phyloP scores from a whole-genome alignment of 2,797 vertebrate species.

The Cirrhinus molitorella region DNA sequence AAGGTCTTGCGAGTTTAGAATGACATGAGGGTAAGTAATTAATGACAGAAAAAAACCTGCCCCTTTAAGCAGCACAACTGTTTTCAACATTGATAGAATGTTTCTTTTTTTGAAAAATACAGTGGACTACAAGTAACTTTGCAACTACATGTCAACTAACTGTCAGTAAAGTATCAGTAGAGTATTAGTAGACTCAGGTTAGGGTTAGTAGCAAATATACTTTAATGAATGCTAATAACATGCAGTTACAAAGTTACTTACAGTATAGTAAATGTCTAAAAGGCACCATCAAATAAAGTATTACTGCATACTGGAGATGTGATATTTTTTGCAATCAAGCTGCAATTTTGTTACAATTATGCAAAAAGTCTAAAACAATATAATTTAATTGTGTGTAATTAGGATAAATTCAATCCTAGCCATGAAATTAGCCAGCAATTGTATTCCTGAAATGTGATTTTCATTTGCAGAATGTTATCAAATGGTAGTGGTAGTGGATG shows the following conservation, averaged over 20 bases:
- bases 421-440: not conserved
- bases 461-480: not conserved
- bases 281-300: not conserved
- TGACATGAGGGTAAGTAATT: too few relatives aligned
- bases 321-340: not conserved
- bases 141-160: not conserved
- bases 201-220: not conserved
- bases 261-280: not conserved
- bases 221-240: not conserved
- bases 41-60: too few relatives aligned
- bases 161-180: not conserved
- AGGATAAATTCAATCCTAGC: not conserved
- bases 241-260: not conserved
- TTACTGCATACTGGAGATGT: not conserved
- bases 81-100: too few relatives aligned
- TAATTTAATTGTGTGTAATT: not conserved
- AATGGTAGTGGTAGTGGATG: not conserved
- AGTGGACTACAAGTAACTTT: not conserved
- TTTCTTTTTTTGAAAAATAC: too few relatives aligned
- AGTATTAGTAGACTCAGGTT: not conserved
- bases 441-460: not conserved
- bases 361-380: not conserved
- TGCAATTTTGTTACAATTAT: not conserved
- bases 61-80: too few relatives aligned
- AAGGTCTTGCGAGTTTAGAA: too few relatives aligned